Percentiles rank a stretch among this genome's conserved stretches.
Evolutionary conservation across 2,888 invertebrate genomes (phyloP).

Genomic region (Allolobophora icterica): DNA sequence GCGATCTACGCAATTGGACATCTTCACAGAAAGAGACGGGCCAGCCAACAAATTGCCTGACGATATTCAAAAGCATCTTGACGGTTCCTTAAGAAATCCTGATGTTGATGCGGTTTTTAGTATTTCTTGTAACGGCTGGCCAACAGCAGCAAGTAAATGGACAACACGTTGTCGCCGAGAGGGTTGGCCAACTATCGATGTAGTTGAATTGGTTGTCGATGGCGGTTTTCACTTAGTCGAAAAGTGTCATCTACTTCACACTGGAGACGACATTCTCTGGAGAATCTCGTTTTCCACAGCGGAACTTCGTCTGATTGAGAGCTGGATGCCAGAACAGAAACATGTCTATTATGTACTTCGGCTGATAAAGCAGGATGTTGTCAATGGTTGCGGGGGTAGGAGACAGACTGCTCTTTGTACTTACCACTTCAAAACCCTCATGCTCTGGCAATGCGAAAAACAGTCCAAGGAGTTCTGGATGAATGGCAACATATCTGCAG

Average conservation of each 20-base stretch:
- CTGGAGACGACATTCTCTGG: neutral
- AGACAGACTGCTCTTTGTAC: neutral
- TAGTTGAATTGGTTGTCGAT: neutral
- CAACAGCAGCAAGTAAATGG: neutral
- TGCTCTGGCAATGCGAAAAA: conserved; percentile 18
- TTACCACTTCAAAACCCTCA: conserved; percentile 14
- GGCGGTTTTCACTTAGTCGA: neutral
- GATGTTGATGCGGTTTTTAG: neutral
- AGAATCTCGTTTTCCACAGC: conserved; percentile 14
- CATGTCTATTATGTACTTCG: neutral
- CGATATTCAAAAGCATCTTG: neutral
- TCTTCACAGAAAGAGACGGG: neutral
- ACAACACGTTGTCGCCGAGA: neutral
- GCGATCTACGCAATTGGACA: neutral
- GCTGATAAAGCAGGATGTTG: neutral
- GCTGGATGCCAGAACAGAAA: neutral
- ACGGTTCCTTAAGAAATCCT: neutral
- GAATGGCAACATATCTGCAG: neutral
- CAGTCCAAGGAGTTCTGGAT: neutral
- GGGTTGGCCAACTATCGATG: neutral
- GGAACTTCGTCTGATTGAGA: neutral
- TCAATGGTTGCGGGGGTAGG: neutral
- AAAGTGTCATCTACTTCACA: neutral
- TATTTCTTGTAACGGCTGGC: neutral
- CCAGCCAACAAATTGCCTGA: neutral